phyloP scores from a whole-genome alignment of 2,797 vertebrate genomes.

The Hemitrygon akajei region DNA sequence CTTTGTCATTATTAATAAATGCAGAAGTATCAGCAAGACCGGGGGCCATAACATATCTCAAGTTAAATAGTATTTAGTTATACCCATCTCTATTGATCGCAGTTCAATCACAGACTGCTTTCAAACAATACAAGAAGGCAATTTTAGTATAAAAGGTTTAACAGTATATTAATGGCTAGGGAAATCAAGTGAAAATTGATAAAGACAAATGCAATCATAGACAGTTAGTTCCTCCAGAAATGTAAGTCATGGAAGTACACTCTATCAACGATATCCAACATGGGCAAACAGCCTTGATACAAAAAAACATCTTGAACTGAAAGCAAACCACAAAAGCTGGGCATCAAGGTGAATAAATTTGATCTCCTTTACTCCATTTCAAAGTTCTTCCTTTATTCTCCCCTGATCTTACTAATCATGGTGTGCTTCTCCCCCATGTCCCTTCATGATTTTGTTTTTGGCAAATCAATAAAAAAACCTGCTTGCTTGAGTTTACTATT shows the following conservation, averaged over 20 bases:
- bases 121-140: conserved; percentile 10
- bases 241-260: background rate
- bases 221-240: background rate
- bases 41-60: background rate
- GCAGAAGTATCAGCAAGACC: background rate
- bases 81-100: background rate
- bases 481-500: background rate
- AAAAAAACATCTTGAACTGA: background rate
- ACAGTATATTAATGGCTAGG: background rate
- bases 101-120: background rate
- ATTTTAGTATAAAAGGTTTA: conserved; percentile 6
- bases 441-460: background rate
- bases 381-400: background rate
- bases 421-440: background rate
- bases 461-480: background rate
- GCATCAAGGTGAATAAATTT: background rate
- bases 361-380: too few species aligned
- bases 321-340: background rate
- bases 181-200: background rate
- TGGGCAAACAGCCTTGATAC: background rate
- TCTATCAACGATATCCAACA: background rate
- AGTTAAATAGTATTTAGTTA: background rate
- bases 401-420: background rate
- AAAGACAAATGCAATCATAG: background rate
- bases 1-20: background rate